These are phyloP conservation scores for Arremon brunneinucha DNA, from an alignment of 2,797 vertebrate genomes.

Conservation along the genomic window DNA sequence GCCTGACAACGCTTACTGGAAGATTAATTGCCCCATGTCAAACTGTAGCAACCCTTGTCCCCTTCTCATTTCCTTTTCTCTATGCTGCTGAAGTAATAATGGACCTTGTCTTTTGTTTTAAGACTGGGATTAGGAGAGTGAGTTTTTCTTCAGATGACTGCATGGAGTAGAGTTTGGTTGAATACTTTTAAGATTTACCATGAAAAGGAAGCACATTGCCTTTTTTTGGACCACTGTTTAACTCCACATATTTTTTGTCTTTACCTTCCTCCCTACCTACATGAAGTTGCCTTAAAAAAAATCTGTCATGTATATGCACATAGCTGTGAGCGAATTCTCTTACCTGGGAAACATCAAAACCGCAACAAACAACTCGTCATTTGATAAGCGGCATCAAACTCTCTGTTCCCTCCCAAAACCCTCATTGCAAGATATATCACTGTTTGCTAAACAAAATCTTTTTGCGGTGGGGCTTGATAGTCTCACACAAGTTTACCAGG, in stretches of 20 bases:
- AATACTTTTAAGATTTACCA: slow-evolving; percentile 77
- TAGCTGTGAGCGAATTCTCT: slow-evolving; percentile 57
- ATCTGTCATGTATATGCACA: neutral
- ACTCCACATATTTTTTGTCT: slow-evolving; percentile 63
- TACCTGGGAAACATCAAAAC: slow-evolving; percentile 67
- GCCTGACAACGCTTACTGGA: slow-evolving; percentile 99
- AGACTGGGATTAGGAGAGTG: slow-evolving; percentile 91
- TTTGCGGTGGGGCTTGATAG: neutral
- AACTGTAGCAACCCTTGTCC: slow-evolving; percentile 96
- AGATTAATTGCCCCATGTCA: slow-evolving; percentile 99
- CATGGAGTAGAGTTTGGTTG: slow-evolving; percentile 77
- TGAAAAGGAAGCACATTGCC: slow-evolving; percentile 75
- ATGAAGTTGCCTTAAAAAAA: slow-evolving; percentile 38
- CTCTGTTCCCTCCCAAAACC: neutral
- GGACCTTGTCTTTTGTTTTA: slow-evolving; percentile 96
- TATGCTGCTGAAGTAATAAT: slow-evolving; percentile 95
- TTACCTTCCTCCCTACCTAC: slow-evolving; percentile 50
- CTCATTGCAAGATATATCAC: slow-evolving; percentile 38
- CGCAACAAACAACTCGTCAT: neutral
- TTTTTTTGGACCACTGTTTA: slow-evolving; percentile 65
- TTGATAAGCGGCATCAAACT: neutral
- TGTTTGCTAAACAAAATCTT: slow-evolving; percentile 65
- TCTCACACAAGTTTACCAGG: slow-evolving; percentile 3
- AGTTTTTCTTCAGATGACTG: slow-evolving; percentile 80
- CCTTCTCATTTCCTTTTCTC: slow-evolving; percentile 98